phyloP scores from a whole-genome alignment of 1,140 invertebrate genomes.

The Eueides isabella region DNA sequence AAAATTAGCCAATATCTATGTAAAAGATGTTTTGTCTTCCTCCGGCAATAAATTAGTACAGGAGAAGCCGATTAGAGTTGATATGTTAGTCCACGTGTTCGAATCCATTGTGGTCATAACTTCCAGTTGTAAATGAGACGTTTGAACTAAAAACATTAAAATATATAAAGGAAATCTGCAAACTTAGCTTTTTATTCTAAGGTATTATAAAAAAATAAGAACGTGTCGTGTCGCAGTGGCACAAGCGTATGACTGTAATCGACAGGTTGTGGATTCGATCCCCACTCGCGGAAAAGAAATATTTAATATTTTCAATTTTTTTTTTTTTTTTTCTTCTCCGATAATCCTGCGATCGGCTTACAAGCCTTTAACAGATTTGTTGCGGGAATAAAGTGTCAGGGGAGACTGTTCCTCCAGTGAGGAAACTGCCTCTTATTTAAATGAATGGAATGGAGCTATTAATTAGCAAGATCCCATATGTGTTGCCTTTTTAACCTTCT shows the following conservation, averaged over 20 bases:
- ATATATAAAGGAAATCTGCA: background rate
- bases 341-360: too few relatives aligned
- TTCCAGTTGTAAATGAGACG: slow-evolving; percentile 54
- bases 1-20: background rate
- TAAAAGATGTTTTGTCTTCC: background rate
- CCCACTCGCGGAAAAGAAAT: background rate
- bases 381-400: too few relatives aligned
- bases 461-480: too few relatives aligned
- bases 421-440: too few relatives aligned
- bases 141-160: slow-evolving; percentile 50
- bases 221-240: background rate
- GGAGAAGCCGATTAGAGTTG: slow-evolving; percentile 54
- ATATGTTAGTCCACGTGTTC: slow-evolving; percentile 57
- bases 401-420: too few relatives aligned
- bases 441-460: too few relatives aligned
- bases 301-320: too few relatives aligned
- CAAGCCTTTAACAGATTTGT: too few relatives aligned
- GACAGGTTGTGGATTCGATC: background rate
- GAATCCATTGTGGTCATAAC: slow-evolving; percentile 54
- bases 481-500: too few relatives aligned
- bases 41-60: background rate
- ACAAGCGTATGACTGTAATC: background rate
- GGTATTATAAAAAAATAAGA: too few relatives aligned
- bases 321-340: too few relatives aligned
- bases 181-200: too few relatives aligned